Evolutionary conservation across 2,113 vertebrate genomes (phyloP).

Genomic region (Zosterops japonicus): DNA sequence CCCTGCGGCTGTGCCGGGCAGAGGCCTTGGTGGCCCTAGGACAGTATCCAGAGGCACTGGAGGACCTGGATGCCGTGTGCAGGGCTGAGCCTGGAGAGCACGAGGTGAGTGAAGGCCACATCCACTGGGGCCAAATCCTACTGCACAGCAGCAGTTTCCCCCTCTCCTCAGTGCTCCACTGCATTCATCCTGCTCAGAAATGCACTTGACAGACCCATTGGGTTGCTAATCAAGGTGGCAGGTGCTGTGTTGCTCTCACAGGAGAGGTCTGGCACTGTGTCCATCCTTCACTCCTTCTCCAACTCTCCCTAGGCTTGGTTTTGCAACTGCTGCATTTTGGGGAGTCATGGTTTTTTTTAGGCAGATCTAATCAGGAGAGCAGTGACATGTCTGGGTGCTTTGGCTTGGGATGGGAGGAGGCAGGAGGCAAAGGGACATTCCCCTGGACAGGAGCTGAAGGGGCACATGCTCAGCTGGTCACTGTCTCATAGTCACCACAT

Average conservation of each 20-base stretch:
- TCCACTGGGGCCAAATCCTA: rapidly evolving
- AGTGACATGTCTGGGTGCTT: rapidly evolving
- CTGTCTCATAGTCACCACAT: neutral
- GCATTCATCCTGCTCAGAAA: neutral
- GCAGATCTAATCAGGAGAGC: neutral
- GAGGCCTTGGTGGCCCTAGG: conserved; percentile 74
- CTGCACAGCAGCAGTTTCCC: neutral
- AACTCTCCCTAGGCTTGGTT: neutral
- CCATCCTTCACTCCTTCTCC: neutral
- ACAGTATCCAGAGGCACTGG: conserved; percentile 72
- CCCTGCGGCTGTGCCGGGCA: conserved; percentile 75
- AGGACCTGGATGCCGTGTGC: conserved; percentile 81
- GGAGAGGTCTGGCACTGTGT: rapidly evolving
- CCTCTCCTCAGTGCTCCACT: neutral
- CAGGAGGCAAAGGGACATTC: neutral
- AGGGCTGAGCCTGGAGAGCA: conserved; percentile 74
- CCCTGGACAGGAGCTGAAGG: neutral
- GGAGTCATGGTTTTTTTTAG: neutral
- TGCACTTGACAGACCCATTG: neutral
- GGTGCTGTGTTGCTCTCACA: neutral
- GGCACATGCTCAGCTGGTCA: neutral
- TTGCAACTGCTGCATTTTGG: neutral
- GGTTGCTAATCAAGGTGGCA: neutral
- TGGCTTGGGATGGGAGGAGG: neutral
- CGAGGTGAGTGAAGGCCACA: conserved; percentile 70